Percentiles rank a stretch among this genome's conserved stretches.
Conservation (phyloP, 2,113 vertebrate species). For the Clarias magur region DNA sequence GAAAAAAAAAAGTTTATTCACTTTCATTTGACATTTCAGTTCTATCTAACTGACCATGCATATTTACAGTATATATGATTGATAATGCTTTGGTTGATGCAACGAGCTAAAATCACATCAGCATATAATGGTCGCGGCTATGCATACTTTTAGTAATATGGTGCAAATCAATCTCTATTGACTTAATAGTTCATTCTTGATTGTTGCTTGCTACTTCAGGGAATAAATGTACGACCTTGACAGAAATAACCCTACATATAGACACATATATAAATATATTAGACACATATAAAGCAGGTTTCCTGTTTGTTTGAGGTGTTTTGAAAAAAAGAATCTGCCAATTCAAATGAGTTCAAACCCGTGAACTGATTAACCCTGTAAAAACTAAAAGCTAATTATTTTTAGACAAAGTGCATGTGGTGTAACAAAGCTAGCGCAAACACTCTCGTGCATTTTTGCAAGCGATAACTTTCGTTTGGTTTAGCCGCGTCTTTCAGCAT, state of each 20-base stretch:
- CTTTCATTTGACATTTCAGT: conserved; percentile 35
- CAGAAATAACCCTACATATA: too few species aligned
- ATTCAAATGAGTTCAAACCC: conserved; percentile 21
- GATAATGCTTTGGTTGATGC: not conserved
- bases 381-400: not conserved
- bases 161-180: not conserved
- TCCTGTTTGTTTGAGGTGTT: conserved; percentile 43
- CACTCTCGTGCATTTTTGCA: conserved; percentile 31
- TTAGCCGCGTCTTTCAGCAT: not conserved
- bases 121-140: not conserved
- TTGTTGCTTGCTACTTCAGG: not conserved
- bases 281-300: not conserved
- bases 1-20: conserved; percentile 28
- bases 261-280: too few species aligned
- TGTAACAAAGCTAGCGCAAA: conserved; percentile 28
- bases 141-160: not conserved
- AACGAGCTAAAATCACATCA: not conserved
- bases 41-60: conserved; percentile 24
- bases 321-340: conserved; percentile 12
- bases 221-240: not conserved
- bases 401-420: not conserved
- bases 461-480: not conserved
- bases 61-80: not conserved
- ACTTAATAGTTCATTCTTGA: not conserved
- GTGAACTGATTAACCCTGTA: conserved; percentile 28